Conservation (phyloP, 1,140 invertebrate species). For the Sesamia nonagrioides region DNA sequence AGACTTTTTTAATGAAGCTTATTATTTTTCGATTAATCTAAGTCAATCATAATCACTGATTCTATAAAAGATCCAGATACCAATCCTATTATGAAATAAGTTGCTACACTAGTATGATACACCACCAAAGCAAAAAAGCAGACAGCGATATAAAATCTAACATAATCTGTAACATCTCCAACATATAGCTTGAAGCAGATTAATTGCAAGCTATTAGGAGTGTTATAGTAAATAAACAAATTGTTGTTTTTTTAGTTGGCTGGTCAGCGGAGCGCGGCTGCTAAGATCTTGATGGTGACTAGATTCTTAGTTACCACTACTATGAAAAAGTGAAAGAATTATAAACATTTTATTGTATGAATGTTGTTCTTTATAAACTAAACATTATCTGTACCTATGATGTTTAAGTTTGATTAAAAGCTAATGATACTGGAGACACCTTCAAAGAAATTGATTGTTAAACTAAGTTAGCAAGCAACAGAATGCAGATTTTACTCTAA, state of each 20-base stretch:
- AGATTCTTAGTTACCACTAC: constrained; percentile 10
- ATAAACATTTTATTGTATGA: neutral
- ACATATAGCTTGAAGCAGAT: constrained; percentile 12
- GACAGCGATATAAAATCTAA: constrained; percentile 1
- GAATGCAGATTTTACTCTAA: too few relatives aligned
- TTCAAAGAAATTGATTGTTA: too few relatives aligned
- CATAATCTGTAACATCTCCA: neutral
- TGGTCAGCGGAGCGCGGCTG: constrained; percentile 6
- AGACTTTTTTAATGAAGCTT: too few relatives aligned
- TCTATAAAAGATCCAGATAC: too few relatives aligned
- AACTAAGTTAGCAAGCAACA: too few relatives aligned
- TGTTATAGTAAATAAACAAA: constrained; percentile 27
- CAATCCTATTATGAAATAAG: too few relatives aligned
- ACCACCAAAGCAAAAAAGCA: neutral
- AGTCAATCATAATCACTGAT: neutral
- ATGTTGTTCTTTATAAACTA: too few relatives aligned
- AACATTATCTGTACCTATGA: too few relatives aligned
- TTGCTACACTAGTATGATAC: neutral
- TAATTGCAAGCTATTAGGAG: constrained; percentile 32
- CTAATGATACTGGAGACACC: too few relatives aligned
- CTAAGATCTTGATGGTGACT: constrained; percentile 34
- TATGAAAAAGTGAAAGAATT: neutral
- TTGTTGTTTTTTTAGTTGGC: constrained; percentile 18
- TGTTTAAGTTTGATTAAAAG: too few relatives aligned
- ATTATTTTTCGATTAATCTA: too few relatives aligned